Evolutionary conservation across 2,797 vertebrate species (phyloP), one percentile per base, ranked within the genome.

Genomic region (Sebastes itinus): DNA sequence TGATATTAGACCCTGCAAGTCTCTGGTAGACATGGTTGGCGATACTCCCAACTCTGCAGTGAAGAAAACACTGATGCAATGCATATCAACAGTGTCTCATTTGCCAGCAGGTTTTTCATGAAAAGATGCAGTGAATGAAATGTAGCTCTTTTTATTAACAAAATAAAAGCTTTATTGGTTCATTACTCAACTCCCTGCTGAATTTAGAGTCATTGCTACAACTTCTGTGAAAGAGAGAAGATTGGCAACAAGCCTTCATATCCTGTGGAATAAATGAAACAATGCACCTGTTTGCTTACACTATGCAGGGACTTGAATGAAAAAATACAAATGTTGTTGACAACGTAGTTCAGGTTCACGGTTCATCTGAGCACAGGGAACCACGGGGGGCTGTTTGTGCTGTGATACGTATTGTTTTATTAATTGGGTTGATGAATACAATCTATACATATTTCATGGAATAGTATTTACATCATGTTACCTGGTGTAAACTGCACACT

Each of bases 381-480:
- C 30, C 22, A 27, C 38, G 13, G 61, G 46, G 33, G 62, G 58
- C 11, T 72, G 42, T n/a, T 55, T 59, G 32, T 12, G 12, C 62
- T 77, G 23, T 61, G 49, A 59, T 72, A 46, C 27, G n/a, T 38
- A 25, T 72, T 59, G 46, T 77, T 83, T 80, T 76, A 80, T 72
- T 81, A 69, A 83, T 83, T 61, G n/a, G 52, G 46, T 64, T 62
- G 33, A 81, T 81, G 16, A 30, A 69, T 79, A 16, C 13, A 38
- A 66, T 11, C 20, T 38, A 70, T 79, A 28, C 12, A 76, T 78
- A 77, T 77, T 70, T 77, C 20, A 79, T 81, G 52, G 72, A 55
- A 46, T 72, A 52, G 33, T 46, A 72, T 81, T 64, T 71, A 71
- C 72, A 77, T 77, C 14, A 35, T 78, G 64, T 62, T 72, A 84